Evolutionary conservation across 2,797 vertebrate species (phyloP).

Genomic region (Eulemur albifrons): DNA sequence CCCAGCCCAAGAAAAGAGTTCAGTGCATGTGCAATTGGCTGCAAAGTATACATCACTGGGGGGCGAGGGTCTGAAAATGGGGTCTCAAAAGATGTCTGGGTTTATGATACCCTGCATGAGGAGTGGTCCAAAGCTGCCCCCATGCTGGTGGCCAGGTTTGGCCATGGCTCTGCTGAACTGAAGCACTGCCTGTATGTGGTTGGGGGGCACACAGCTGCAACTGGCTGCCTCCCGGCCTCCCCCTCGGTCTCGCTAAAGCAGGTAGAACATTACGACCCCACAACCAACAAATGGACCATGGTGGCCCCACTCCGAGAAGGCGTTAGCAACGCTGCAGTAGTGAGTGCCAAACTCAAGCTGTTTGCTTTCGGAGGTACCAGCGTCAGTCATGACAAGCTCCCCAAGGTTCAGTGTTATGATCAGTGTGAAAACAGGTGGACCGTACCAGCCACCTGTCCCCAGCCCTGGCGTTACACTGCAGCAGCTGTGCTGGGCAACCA

Average conservation of each 20-base stretch:
- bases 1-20: constrained; percentile 99
- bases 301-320: constrained; percentile 96
- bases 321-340: constrained; percentile 97
- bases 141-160: constrained; percentile 98
- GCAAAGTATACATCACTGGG: constrained; percentile 97
- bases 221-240: constrained; percentile 96
- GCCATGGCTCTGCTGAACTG: constrained; percentile 96
- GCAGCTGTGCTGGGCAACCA: constrained; percentile 98
- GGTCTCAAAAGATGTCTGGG: constrained; percentile 99
- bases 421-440: constrained; percentile 98
- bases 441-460: constrained; percentile 96
- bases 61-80: constrained; percentile 97
- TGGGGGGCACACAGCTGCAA: constrained; percentile 96
- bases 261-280: constrained; percentile 97
- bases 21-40: constrained; percentile 97
- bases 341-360: constrained; percentile 97
- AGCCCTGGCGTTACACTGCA: constrained; percentile 98
- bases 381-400: constrained; percentile 97
- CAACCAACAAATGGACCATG: constrained; percentile 99
- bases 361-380: constrained; percentile 98
- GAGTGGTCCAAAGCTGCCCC: constrained; percentile 99
- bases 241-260: constrained; percentile 98
- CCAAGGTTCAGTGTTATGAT: constrained; percentile 98
- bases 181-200: constrained; percentile 98
- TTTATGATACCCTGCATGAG: constrained; percentile 97